A percentile compares a stretch with the other conserved stretches of the same genome.
Evolutionary conservation across 1,140 invertebrate genomes (phyloP).

Genomic region (Andrena cerasifolii): DNA sequence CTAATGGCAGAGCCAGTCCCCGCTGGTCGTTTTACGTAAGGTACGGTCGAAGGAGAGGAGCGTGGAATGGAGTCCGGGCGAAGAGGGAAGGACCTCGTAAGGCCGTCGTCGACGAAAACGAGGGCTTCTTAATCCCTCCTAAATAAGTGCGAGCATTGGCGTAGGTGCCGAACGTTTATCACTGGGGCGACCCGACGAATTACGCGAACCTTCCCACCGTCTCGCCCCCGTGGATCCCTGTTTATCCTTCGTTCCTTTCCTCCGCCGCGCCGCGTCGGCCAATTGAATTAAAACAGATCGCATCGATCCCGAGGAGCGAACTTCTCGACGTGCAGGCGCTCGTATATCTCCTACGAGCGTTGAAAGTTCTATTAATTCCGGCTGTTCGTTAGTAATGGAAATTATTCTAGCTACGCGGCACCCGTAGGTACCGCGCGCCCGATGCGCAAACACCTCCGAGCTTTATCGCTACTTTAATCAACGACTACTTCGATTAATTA

Average conservation of each 20-base stretch:
- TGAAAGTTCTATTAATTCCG: constrained; percentile 66
- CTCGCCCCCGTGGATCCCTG: not conserved
- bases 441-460: constrained; percentile 58
- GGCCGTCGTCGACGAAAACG: constrained; percentile 46
- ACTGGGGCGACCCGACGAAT: constrained; percentile 47
- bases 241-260: constrained; percentile 23
- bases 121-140: constrained; percentile 65
- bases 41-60: constrained; percentile 16
- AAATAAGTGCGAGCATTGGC: constrained; percentile 63
- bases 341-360: constrained; percentile 35
- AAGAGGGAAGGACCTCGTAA: constrained; percentile 26
- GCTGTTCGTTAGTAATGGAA: constrained; percentile 66
- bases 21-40: constrained; percentile 38
- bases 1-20: constrained; percentile 16
- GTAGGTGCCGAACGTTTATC: constrained; percentile 64
- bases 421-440: constrained; percentile 7
- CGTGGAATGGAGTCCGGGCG: constrained; percentile 4
- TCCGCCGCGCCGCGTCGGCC: constrained; percentile 32
- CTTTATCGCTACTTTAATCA: constrained; percentile 66
- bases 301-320: constrained; percentile 53
- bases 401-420: constrained; percentile 56
- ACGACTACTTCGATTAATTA: constrained; percentile 67
- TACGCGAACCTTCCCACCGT: constrained; percentile 38
- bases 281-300: constrained; percentile 67
- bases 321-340: constrained; percentile 13